phyloP scores from a whole-genome alignment of 2,888 invertebrate species.

The Arctia plantaginis region DNA sequence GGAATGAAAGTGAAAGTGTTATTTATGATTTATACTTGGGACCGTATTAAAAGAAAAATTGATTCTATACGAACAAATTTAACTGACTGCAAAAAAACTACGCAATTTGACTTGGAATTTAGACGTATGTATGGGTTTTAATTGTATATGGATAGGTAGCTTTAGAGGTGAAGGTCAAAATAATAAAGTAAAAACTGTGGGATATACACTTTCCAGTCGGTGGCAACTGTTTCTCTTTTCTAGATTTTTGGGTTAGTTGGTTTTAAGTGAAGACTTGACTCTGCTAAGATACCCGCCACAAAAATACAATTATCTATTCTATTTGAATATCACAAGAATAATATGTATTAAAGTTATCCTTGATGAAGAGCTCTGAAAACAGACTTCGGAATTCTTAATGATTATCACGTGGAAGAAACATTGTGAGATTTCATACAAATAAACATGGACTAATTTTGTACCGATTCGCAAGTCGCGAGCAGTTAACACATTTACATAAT shows the following conservation, averaged over 20 bases:
- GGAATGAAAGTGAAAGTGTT: not conserved
- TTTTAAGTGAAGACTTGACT: not conserved
- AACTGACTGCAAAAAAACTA: not conserved
- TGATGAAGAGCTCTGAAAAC: not conserved
- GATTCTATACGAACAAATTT: not conserved
- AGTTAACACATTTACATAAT: constrained; percentile 41
- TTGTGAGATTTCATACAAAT: not conserved
- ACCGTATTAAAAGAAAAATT: not conserved
- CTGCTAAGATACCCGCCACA: not conserved
- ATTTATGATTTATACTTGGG: not conserved
- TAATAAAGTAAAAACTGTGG: not conserved
- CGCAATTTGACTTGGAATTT: not conserved
- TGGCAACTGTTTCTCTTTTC: not conserved
- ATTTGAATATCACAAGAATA: not conserved
- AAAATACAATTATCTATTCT: not conserved
- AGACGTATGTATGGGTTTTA: not conserved
- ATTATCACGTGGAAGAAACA: not conserved
- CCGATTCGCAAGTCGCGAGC: constrained; percentile 33
- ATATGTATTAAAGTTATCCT: not conserved
- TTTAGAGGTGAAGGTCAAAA: not conserved
- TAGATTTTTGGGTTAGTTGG: not conserved
- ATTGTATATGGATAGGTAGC: not conserved
- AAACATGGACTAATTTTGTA: constrained; percentile 20
- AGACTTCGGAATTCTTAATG: not conserved
- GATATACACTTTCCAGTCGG: not conserved